Base-by-base conservation (phyloP, 2,797 vertebrate genomes). In the Protosalanx chinensis region DNA sequence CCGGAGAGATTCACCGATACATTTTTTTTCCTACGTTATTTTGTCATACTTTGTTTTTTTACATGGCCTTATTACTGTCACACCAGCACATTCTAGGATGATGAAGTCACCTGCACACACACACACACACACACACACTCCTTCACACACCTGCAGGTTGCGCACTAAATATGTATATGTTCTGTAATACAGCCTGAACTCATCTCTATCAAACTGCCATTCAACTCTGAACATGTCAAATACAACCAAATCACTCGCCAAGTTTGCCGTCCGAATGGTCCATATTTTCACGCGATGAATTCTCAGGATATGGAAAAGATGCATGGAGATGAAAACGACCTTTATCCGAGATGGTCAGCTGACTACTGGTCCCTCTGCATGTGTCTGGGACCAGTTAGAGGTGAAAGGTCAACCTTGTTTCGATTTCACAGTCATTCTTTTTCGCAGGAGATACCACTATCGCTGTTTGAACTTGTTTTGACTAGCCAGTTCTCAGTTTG, bases 381-480 rank as follows among this genome's bases (percentile, higher is more conserved):
- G 27, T 60, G 20, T n/a, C 46, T 67, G 70, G 63, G 35, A 37
- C 35, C 2, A 64, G 8, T 18, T 10, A 76, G 51, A 72, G 78
- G 73, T 70, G 71, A 78, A 78, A 74, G 68, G 75, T 30, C 56
- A 49, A 60, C 37, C 18, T 27, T 20, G 56, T 41, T 4, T 20
- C 16, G 64, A 67, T 5, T 20, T 30, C 16, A 13, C 23, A 32
- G 16, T 15, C 13, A 18, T 15, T 74, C 35, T 30, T 49, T 72
- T 65, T 32, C 41, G 62, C 74, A 58, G 20, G 13, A 23, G 33
- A 63, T 32, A 20, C 60, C 73, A 78, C 41, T 30, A 27, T 73
- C 73, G 30, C n/a, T 66, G n/a, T 41, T 70, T 70, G 15, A 60
- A n/a, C 69, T 78, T 68, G 35, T 58, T 79, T 72, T 80, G 56